phyloP scores from a whole-genome alignment of 92 coral and sea anemone species.

The Siderastrea siderea region DNA sequence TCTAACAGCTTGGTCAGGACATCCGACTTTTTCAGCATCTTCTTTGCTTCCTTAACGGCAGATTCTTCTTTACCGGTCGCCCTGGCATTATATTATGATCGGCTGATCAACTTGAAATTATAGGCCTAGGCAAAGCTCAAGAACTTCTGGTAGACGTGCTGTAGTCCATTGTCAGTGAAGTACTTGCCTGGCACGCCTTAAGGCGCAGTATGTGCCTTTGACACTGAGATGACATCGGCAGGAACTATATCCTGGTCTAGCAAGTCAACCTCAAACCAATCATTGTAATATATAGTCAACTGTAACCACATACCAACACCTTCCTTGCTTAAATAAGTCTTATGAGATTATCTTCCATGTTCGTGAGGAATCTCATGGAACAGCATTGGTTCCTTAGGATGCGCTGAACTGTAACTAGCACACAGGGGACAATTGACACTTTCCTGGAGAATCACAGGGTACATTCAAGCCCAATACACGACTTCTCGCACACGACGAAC shows the following conservation, averaged over 20 bases:
- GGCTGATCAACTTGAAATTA: constrained; percentile 41
- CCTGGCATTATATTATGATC: constrained; percentile 28
- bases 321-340: neutral
- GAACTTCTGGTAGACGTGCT: constrained; percentile 18
- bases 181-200: constrained; percentile 16
- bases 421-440: too few relatives aligned
- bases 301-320: neutral
- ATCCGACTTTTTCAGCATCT: neutral
- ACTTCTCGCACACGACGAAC: too few relatives aligned
- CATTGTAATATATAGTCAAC: constrained; percentile 32
- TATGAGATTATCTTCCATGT: too few relatives aligned
- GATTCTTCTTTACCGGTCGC: constrained; percentile 37
- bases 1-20: too few relatives aligned
- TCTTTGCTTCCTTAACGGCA: neutral
- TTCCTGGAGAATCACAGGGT: too few relatives aligned
- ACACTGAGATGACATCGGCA: constrained; percentile 43
- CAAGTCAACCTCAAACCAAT: constrained; percentile 30
- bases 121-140: constrained; percentile 25
- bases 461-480: too few relatives aligned
- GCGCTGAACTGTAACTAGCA: too few relatives aligned
- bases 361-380: too few relatives aligned
- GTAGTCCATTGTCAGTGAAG: neutral
- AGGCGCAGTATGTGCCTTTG: constrained; percentile 22
- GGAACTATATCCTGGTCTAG: constrained; percentile 29
- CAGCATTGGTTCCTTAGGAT: neutral